Evolutionary conservation across 2,888 invertebrate genomes (phyloP).

Genomic region (Lasioglossum figueresi): DNA sequence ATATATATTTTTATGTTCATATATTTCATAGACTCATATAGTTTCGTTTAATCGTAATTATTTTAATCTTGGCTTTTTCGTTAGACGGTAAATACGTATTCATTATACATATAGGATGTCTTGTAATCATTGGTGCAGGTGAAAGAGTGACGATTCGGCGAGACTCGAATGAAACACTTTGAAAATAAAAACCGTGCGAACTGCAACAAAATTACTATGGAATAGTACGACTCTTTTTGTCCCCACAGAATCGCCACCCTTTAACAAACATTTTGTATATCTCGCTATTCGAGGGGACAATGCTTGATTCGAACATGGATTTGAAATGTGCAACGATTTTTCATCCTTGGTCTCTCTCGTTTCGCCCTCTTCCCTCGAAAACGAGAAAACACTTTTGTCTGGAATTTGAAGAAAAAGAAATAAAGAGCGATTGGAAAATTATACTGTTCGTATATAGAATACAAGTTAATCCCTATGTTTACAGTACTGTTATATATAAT

Average conservation of each 20-base stretch:
- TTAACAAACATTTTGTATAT: neutral
- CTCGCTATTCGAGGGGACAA: neutral
- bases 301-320: slow-evolving; percentile 2
- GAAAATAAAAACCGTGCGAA: neutral
- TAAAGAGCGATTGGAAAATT: neutral
- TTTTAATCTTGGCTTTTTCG: slow-evolving; percentile 69
- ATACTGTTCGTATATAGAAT: neutral
- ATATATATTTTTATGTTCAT: slow-evolving; percentile 64
- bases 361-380: neutral
- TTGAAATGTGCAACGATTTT: neutral
- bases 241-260: neutral
- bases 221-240: neutral
- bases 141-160: neutral
- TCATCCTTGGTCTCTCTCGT: neutral
- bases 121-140: neutral
- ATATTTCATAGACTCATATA: slow-evolving; percentile 76
- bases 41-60: slow-evolving; percentile 72
- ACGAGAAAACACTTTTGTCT: neutral
- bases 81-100: slow-evolving; percentile 43
- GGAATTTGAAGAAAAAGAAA: neutral
- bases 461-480: neutral
- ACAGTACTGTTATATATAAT: no score
- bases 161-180: neutral
- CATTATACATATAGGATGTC: slow-evolving; percentile 16
- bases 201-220: neutral